Evolutionary conservation across 2,797 vertebrate species (phyloP), one percentile per base, ranked within the genome.

Genomic region (Alca torda): DNA sequence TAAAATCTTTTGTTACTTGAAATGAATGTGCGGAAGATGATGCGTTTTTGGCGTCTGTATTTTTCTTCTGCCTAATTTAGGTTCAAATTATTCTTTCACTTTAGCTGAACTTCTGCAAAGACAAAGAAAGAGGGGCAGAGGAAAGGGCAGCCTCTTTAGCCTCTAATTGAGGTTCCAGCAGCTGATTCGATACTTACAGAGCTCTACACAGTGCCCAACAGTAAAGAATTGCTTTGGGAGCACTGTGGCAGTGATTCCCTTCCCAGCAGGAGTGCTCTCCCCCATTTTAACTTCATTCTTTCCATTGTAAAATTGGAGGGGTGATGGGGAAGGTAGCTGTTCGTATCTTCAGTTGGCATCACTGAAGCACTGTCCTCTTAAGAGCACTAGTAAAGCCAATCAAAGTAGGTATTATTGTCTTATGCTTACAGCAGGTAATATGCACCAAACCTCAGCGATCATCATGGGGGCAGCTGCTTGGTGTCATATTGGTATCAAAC

Each of bases 101-200:
- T 41, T 33, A 84, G 16, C 25, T 54, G 30, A 45, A n/a, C 23
- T 70, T 14, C 15, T 63, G 35, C 13, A 56, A 82, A 59, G 51
- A 24, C 0, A 4, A 41, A 41, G 18, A 57, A 43, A 21, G 15
- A 25, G 10, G 13, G 23, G 5, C 25, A 60, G 50, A 76, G 48
- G 64, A n/a, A 68, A n/a, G 25, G 20, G 6, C 37, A 51, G 37
- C 3, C 3, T 45, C 64, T 84, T 65, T 20, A 65, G 35, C 59
- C 13, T 76, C 0, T 35, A 48, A 17, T 1, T 87, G 63, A n/a
- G 51, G 23, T 53, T 79, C 51, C 24, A 11, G 45, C 26, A 46
- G 51, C 45, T n/a, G 39, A 21, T 43, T 37, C 0, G 3, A 4
- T 87, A 8, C 31, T 46, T 53, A 1, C 0, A 4, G 70, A 83